A percentile compares a stretch with the other conserved stretches of the same genome.
Evolutionary conservation across 2,797 vertebrate species (phyloP).

Genomic region (Cuculus canorus): DNA sequence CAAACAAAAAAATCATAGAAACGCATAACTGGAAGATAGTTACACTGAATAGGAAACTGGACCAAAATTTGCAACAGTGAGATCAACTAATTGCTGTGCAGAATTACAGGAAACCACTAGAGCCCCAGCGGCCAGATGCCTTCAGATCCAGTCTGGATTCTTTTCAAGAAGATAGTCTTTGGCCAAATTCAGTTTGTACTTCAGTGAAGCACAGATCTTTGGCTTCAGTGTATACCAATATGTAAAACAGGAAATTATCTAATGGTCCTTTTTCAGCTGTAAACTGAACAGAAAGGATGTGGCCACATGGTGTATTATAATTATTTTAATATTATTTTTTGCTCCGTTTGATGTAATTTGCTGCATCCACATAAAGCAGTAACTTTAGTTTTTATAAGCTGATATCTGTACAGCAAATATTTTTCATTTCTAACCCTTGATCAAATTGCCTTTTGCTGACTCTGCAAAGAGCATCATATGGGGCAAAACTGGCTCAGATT

Average conservation of each 20-base stretch:
- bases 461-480: background rate
- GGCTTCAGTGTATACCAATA: background rate
- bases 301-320: background rate
- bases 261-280: background rate
- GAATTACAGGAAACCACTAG: background rate
- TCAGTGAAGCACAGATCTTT: background rate
- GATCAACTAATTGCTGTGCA: background rate
- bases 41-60: background rate
- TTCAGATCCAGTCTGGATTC: background rate
- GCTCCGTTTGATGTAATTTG: conserved; percentile 26
- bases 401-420: background rate
- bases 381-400: background rate
- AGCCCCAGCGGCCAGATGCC: background rate
- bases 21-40: background rate
- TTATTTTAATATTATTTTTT: conserved; percentile 12
- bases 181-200: background rate
- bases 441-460: background rate
- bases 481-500: background rate
- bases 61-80: background rate
- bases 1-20: background rate
- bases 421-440: background rate
- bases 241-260: background rate
- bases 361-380: background rate
- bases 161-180: background rate
- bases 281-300: background rate